A percentile compares a stretch with the other conserved stretches of the same genome.
phyloP scores from a whole-genome alignment of 2,113 vertebrate genomes.

The Vulpes lagopus region DNA sequence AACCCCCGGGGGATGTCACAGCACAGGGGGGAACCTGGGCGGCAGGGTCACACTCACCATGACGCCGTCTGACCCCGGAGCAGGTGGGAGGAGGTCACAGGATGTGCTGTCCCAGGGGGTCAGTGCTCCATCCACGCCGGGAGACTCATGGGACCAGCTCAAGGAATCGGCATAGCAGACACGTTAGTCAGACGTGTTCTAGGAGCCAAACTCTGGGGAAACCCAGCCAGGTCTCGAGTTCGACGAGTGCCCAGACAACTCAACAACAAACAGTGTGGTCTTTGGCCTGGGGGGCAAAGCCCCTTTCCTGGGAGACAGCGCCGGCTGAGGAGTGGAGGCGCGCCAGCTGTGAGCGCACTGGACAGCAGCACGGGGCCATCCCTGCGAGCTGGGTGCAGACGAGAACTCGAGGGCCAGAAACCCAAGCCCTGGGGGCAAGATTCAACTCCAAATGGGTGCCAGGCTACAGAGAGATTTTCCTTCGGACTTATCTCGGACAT shows the following conservation, averaged over 20 bases:
- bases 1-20: accelerated
- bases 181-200: neutral
- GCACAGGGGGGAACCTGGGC: neutral
- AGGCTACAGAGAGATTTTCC: accelerated
- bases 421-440: neutral
- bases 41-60: accelerated
- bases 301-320: neutral
- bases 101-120: accelerated
- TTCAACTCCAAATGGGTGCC: accelerated
- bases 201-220: neutral
- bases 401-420: neutral
- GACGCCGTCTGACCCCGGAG: accelerated
- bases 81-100: accelerated
- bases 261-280: neutral
- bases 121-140: accelerated
- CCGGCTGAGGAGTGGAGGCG: accelerated
- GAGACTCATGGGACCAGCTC: accelerated
- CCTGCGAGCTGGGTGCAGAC: accelerated
- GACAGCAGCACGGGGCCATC: accelerated
- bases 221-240: neutral
- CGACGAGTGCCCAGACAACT: neutral
- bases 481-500: neutral
- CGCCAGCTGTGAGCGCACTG: accelerated
- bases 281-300: accelerated
- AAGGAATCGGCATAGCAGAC: neutral